These are phyloP conservation scores for Paramormyrops kingsleyae DNA, from an alignment of 2,113 vertebrate species.

Conservation along the genomic window DNA sequence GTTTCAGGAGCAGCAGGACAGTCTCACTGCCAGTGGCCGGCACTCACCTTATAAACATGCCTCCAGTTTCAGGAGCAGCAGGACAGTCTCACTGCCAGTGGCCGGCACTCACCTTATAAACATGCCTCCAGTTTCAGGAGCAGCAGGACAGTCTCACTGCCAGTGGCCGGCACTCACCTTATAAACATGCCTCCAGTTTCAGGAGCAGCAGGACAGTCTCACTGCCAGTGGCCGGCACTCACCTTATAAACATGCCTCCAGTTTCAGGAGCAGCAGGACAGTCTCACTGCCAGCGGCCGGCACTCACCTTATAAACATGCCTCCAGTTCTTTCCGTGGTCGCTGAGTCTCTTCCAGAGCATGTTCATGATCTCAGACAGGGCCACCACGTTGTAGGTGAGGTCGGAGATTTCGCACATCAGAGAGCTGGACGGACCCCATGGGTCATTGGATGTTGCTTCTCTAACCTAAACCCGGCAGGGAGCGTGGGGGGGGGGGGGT, in stretches of 20 bases:
- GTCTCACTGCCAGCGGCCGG: not conserved
- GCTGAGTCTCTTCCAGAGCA: constrained; percentile 82
- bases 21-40: not conserved
- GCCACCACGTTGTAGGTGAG: constrained; percentile 82
- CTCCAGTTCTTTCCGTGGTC: constrained; percentile 84
- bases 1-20: constrained; percentile 8
- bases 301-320: constrained; percentile 79
- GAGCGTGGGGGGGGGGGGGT: too few relatives aligned
- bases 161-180: constrained; percentile 55
- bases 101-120: constrained; percentile 69
- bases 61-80: constrained; percentile 66
- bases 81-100: not conserved
- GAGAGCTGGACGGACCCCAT: constrained; percentile 80
- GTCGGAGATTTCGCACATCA: constrained; percentile 80
- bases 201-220: not conserved
- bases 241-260: constrained; percentile 88
- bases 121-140: constrained; percentile 74
- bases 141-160: not conserved
- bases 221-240: not conserved
- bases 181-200: constrained; percentile 83
- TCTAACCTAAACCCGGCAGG: constrained; percentile 53
- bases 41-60: constrained; percentile 78
- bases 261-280: constrained; percentile 42
- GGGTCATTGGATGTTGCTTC: constrained; percentile 85
- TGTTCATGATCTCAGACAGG: constrained; percentile 82